Base-by-base conservation (phyloP, 2,888 invertebrate species). In the Agonum fuliginosum region DNA sequence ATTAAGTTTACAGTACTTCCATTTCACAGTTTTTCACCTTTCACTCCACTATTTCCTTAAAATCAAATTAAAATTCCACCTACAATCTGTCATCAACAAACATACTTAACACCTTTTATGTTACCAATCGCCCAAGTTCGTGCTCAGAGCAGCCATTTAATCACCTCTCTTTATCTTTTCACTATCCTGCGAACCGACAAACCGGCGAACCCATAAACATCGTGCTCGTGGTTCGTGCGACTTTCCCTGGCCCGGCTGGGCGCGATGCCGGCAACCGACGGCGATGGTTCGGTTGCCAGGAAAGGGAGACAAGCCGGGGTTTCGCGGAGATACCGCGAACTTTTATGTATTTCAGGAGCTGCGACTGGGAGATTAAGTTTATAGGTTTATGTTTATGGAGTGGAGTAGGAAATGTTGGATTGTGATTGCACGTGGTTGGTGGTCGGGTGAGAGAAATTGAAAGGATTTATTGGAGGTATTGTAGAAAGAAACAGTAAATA, bases 181-280 rank as follows among this genome's bases (percentile, higher is more conserved):
- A n/a, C n/a, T n/a, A n/a, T n/a, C n/a, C n/a, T 54, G 54, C 54
- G 22, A 24, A n/a, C n/a, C n/a, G n/a, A n/a, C n/a, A 24, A 54
- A 24, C 24, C 48, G 24, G 54, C 54, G 54, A 54, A 54, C 54
- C 54, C 54, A 54, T 54, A 54, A 48, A 54, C 54, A n/a, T 54
- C 54, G 54, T 54, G 54, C 54, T 54, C n/a, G 54, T 22, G 22
- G 54, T 12, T 54, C 54, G 54, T 54, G 54, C 54, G 20, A 12
- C 54, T 54, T 54, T 54, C 54, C 54, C 54, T 54, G 54, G 37
- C n/a, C 37, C n/a, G n/a, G 37, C 54, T 54, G 54, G 37, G 37
- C 37, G 37, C 37, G 37, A 37, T 37, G 37, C 12, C 37, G 37
- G 37, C n/a, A 37, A 37, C n/a, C 12, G 37, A 37, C 12, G 37